phyloP scores from a whole-genome alignment of 2,888 invertebrate genomes.

The Lasioglossum lativentre region DNA sequence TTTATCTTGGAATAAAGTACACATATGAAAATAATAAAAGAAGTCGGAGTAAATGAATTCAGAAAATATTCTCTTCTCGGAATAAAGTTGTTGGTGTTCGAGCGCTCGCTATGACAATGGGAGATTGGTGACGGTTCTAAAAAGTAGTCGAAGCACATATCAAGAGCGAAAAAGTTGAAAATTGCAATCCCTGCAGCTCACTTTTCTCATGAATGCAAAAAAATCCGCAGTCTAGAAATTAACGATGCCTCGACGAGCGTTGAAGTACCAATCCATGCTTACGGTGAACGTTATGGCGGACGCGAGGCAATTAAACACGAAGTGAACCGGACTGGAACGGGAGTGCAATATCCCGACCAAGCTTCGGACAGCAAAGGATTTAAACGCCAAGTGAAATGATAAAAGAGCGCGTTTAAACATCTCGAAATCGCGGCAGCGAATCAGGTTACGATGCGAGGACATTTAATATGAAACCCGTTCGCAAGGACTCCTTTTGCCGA shows the following conservation, averaged over 20 bases:
- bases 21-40: too few species aligned
- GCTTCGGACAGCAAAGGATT: not conserved
- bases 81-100: too few species aligned
- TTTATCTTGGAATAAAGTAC: too few species aligned
- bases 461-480: not conserved
- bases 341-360: not conserved
- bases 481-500: conserved; percentile 1
- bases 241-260: not conserved
- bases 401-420: not conserved
- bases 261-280: not conserved
- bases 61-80: too few species aligned
- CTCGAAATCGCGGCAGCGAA: not conserved
- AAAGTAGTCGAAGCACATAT: not conserved
- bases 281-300: not conserved
- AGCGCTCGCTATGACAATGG: too few species aligned
- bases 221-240: not conserved
- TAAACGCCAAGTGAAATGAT: not conserved
- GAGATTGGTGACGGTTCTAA: too few species aligned
- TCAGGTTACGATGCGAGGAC: not conserved
- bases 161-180: not conserved
- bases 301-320: not conserved
- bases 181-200: not conserved
- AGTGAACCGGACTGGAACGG: not conserved
- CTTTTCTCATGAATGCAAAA: not conserved
- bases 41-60: too few species aligned